These are phyloP conservation scores for Saccostrea echinata DNA, from an alignment of 1,140 invertebrate genomes.

Conservation along the genomic window DNA sequence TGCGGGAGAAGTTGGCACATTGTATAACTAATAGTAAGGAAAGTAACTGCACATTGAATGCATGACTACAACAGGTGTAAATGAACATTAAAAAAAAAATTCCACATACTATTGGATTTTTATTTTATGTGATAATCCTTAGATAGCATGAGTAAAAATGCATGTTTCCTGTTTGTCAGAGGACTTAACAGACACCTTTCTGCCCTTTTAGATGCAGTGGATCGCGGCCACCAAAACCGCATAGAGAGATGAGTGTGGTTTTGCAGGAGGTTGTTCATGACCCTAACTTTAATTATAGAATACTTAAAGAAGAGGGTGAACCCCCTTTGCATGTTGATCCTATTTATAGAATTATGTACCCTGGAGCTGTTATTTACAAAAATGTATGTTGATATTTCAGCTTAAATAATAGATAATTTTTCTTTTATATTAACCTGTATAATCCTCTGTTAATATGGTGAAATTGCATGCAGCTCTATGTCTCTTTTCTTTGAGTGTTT, in stretches of 20 bases:
- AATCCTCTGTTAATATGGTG: neutral
- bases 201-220: slow-evolving; percentile 54
- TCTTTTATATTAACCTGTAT: neutral
- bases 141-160: slow-evolving; percentile 28
- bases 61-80: neutral
- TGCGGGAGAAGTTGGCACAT: neutral
- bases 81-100: neutral
- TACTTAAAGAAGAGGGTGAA: slow-evolving; percentile 60
- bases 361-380: slow-evolving; percentile 57
- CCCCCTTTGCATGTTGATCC: slow-evolving; percentile 72
- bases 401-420: neutral
- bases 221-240: slow-evolving; percentile 37
- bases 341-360: slow-evolving; percentile 76
- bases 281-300: slow-evolving; percentile 74
- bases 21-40: neutral
- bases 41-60: neutral
- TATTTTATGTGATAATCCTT: neutral
- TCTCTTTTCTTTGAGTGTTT: neutral
- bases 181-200: slow-evolving; percentile 4
- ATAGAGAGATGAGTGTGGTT: slow-evolving; percentile 68
- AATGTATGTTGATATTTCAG: slow-evolving; percentile 46
- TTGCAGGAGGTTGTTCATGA: slow-evolving; percentile 74
- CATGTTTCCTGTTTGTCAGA: slow-evolving; percentile 9
- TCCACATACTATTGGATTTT: neutral
- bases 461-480: neutral